Percentiles rank a stretch among this genome's conserved stretches.
phyloP scores from a whole-genome alignment of 2,797 vertebrate genomes.

The Rhinatrema bivittatum region DNA sequence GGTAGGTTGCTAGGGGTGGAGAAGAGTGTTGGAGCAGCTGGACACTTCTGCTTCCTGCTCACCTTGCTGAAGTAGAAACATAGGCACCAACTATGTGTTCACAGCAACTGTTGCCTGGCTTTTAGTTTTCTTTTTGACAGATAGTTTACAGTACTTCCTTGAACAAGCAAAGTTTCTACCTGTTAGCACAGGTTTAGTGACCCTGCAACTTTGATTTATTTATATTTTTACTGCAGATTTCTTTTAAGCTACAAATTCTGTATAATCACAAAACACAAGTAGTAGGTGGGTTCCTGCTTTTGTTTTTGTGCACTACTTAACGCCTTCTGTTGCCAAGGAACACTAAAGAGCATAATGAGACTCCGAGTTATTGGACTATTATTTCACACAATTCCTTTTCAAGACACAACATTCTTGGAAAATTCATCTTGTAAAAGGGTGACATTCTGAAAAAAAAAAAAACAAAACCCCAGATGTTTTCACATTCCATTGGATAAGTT shows the following conservation, averaged over 20 bases:
- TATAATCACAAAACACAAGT: no score
- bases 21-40: no score
- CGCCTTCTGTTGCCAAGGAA: conserved; percentile 25
- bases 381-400: neutral
- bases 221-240: no score
- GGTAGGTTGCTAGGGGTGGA: no score
- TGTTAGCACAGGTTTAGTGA: conserved; percentile 6
- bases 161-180: conserved; percentile 15
- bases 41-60: no score
- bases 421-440: conserved; percentile 8
- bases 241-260: no score
- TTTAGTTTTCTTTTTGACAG: conserved; percentile 37
- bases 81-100: conserved; percentile 31
- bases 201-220: conserved; percentile 8
- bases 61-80: no score
- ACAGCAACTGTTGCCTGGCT: conserved; percentile 46
- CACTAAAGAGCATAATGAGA: conserved; percentile 23
- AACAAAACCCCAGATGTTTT: conserved; percentile 4
- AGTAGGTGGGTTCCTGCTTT: no score
- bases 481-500: conserved; percentile 4
- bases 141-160: conserved; percentile 19
- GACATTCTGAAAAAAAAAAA: neutral
- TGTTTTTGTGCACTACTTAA: no score
- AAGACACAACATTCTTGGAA: neutral
- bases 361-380: conserved; percentile 9